Percentiles rank a stretch among this genome's conserved stretches.
phyloP scores from a whole-genome alignment of 2,113 vertebrate species.

The Cercocebus atys region DNA sequence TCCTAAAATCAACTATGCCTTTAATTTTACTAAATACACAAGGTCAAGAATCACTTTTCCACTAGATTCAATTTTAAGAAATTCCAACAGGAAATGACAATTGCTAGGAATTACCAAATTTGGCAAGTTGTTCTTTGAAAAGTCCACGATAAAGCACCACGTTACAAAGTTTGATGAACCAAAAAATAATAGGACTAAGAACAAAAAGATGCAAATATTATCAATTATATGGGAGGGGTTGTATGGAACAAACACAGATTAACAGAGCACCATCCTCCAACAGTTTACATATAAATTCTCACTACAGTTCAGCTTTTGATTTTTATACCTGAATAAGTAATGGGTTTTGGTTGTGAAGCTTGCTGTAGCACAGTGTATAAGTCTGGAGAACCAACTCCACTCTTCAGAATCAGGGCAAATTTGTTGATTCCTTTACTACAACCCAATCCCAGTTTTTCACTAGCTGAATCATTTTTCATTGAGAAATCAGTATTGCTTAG shows the following conservation, averaged over 20 bases:
- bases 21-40: constrained; percentile 43
- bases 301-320: background rate
- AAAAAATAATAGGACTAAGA: background rate
- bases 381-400: constrained; percentile 58
- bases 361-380: constrained; percentile 26
- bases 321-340: constrained; percentile 70
- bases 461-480: constrained; percentile 67
- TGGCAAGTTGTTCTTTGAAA: constrained; percentile 47
- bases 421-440: constrained; percentile 75
- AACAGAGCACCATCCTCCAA: background rate
- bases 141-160: background rate
- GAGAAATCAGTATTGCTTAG: background rate
- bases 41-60: constrained; percentile 4
- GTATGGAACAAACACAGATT: background rate
- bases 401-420: constrained; percentile 69
- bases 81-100: constrained; percentile 60
- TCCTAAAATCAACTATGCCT: constrained; percentile 32
- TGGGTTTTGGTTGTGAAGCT: constrained; percentile 59
- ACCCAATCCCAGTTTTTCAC: constrained; percentile 71
- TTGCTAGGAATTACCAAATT: background rate
- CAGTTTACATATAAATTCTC: background rate
- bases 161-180: background rate
- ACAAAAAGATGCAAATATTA: background rate
- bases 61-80: constrained; percentile 59
- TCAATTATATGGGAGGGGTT: background rate